Percentiles rank a stretch among this genome's conserved stretches.
These are phyloP conservation scores for Addax nasomaculatus DNA, from an alignment of 2,113 vertebrate genomes.

Conservation along the genomic window DNA sequence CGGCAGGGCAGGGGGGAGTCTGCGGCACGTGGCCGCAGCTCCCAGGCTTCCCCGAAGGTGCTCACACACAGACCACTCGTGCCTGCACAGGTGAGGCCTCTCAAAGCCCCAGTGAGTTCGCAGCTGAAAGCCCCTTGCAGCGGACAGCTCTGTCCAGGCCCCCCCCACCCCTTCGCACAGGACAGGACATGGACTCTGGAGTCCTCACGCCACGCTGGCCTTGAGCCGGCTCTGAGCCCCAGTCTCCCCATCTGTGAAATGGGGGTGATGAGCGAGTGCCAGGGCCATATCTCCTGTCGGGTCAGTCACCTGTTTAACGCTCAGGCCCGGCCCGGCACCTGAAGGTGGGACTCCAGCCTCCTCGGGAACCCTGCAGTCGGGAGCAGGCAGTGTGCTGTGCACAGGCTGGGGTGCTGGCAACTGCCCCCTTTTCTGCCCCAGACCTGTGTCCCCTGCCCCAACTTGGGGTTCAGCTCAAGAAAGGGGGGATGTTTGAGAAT, in stretches of 20 bases:
- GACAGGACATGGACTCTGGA: neutral
- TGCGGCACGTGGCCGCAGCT: neutral
- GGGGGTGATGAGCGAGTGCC: neutral
- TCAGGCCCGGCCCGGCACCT: accelerated
- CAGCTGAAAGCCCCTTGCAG: neutral
- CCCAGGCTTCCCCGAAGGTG: neutral
- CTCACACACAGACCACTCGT: neutral
- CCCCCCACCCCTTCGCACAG: accelerated
- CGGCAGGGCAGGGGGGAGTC: neutral
- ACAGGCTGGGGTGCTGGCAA: neutral
- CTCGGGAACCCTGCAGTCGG: neutral
- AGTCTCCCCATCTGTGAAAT: neutral
- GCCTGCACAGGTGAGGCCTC: neutral
- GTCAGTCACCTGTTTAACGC: neutral
- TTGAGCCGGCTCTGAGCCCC: neutral
- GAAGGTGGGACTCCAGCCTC: neutral
- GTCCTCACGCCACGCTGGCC: accelerated
- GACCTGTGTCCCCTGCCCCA: neutral
- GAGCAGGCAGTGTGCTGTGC: neutral
- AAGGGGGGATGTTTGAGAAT: neutral
- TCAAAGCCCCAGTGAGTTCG: neutral
- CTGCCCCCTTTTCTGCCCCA: neutral
- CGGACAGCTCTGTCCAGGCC: neutral
- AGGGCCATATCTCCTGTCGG: neutral
- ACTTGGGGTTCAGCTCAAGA: neutral